A percentile compares a stretch with the other conserved stretches of the same genome.
Conservation (phyloP, 2,888 invertebrate genomes). For the Alsophila aescularia region DNA sequence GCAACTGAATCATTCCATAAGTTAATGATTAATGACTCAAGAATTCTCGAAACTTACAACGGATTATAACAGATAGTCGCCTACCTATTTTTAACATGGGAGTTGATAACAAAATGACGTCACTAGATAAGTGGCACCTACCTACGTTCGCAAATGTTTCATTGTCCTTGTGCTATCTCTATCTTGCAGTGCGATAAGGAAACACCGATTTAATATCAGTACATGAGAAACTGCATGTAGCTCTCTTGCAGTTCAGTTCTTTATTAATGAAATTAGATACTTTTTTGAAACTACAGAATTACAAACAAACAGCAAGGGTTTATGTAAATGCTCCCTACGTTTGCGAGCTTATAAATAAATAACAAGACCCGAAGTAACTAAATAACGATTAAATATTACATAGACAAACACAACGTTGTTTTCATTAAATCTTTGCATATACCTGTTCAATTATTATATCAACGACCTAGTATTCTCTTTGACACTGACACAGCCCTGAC, state of each 20-base stretch:
- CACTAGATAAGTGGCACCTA: not conserved
- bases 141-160: not conserved
- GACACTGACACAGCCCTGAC: conserved; percentile 5
- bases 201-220: not conserved
- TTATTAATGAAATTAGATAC: no score
- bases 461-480: conserved; percentile 6
- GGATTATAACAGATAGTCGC: not conserved
- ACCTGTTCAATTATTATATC: not conserved
- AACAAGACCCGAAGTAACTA: no score
- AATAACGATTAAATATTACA: not conserved
- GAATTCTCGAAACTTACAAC: not conserved
- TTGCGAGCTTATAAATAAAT: no score
- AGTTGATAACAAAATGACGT: conserved; percentile 5
- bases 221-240: conserved; percentile 7
- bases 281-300: no score
- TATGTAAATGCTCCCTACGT: no score
- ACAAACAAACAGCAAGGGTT: no score
- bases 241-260: no score
- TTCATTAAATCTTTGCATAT: not conserved
- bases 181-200: not conserved
- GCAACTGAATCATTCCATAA: not conserved
- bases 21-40: not conserved
- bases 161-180: not conserved
- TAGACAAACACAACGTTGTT: not conserved
- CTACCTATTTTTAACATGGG: not conserved